Percentiles rank a stretch among this genome's conserved stretches.
Conservation (phyloP, 2,888 invertebrate species). For the Drosophila affinis region DNA sequence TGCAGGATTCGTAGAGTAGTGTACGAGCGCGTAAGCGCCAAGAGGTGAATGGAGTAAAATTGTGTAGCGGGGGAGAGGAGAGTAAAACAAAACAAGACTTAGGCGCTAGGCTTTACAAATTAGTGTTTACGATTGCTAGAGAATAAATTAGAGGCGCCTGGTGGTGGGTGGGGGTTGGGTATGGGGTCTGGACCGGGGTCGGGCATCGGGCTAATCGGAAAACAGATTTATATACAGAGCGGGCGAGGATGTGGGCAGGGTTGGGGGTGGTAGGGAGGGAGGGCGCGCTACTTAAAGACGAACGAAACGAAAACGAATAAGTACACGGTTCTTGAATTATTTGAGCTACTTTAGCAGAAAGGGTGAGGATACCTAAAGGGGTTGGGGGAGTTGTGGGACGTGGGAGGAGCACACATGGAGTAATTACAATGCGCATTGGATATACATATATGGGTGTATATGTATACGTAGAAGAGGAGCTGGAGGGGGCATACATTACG, state of each 20-base stretch:
- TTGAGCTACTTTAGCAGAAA: conserved; percentile 52
- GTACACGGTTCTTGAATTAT: conserved; percentile 67
- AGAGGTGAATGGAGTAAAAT: conserved; percentile 19
- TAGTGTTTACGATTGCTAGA: conserved; percentile 59
- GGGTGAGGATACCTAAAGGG: conserved; percentile 23
- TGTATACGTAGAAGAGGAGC: conserved; percentile 2
- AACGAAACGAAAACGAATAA: conserved; percentile 67
- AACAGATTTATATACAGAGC: conserved; percentile 20
- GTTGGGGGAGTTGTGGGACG: conserved; percentile 7
- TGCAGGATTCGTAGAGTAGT: conserved; percentile 15
- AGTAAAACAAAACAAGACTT: conserved; percentile 50
- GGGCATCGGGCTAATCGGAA: conserved; percentile 29
- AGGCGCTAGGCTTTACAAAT: conserved; percentile 49
- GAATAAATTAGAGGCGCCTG: conserved; percentile 64
- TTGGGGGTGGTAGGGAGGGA: conserved; percentile 9
- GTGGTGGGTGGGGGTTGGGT: conserved; percentile 14
- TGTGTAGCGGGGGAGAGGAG: conserved; percentile 10
- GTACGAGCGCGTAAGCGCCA: conserved; percentile 10
- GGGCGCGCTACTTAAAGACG: conserved; percentile 58
- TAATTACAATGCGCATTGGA: conserved; percentile 69
- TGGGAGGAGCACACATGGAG: conserved; percentile 49
- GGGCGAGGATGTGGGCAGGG: neutral
- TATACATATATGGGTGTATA: conserved; percentile 27
- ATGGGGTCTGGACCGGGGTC: conserved; percentile 28
- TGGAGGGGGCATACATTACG: conserved; percentile 9